Evolutionary conservation across 2,113 vertebrate genomes (phyloP).

Genomic region (Camelus bactrianus): DNA sequence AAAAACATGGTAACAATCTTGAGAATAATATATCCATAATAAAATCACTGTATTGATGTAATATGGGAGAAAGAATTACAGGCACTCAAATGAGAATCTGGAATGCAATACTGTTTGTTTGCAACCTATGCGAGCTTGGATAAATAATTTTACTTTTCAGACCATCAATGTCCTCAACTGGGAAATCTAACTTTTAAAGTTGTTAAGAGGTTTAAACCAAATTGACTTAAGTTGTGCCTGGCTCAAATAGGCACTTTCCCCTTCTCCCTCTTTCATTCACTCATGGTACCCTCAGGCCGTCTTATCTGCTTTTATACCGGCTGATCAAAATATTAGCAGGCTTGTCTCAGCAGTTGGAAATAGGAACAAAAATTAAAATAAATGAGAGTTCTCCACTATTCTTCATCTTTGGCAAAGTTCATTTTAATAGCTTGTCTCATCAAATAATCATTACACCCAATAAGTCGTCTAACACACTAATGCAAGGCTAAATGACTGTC

Average conservation of each 20-base stretch:
- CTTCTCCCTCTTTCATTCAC: neutral
- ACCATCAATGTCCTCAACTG: neutral
- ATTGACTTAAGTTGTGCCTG: neutral
- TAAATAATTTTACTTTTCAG: neutral
- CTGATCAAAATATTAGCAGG: neutral
- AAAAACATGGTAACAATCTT: neutral
- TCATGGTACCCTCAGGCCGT: neutral
- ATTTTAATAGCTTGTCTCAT: slow-evolving; percentile 12
- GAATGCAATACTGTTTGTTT: neutral
- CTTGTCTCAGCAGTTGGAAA: neutral
- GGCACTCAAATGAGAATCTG: neutral
- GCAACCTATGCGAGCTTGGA: neutral
- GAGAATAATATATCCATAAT: neutral
- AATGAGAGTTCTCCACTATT: neutral
- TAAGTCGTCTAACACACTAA: neutral
- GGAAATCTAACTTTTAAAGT: neutral
- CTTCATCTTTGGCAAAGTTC: neutral
- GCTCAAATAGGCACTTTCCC: neutral
- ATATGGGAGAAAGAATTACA: neutral
- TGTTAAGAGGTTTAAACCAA: neutral
- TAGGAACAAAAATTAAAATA: neutral
- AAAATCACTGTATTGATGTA: neutral
- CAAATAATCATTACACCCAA: neutral
- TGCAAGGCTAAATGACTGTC: neutral
- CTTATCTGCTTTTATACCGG: neutral